A percentile compares a stretch with the other conserved stretches of the same genome.
These are phyloP conservation scores for Spea bombifrons DNA, from an alignment of 2,113 vertebrate species.

Conservation along the genomic window DNA sequence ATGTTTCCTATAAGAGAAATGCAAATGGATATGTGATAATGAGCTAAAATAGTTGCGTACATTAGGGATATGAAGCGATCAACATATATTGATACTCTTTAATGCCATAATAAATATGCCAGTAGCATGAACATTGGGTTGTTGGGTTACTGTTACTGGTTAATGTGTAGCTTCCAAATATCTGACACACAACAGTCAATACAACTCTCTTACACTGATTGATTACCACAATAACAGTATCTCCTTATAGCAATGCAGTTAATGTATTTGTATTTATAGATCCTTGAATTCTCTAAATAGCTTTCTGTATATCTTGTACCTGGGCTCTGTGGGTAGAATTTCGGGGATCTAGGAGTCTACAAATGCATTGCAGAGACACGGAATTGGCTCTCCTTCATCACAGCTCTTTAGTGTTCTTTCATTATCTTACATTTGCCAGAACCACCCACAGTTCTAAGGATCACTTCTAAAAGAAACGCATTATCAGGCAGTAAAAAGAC, in stretches of 20 bases:
- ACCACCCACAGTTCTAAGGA: constrained; percentile 1
- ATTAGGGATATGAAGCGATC: not conserved
- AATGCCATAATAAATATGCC: constrained; percentile 9
- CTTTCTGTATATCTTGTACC: constrained; percentile 16
- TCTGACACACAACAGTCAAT: not conserved
- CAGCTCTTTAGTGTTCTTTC: constrained; percentile 18
- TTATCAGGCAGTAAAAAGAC: not conserved
- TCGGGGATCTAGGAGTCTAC: not conserved
- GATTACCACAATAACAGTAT: constrained; percentile 11
- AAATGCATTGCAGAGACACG: constrained; percentile 14
- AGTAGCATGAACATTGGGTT: constrained; percentile 8
- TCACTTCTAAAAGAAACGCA: not conserved
- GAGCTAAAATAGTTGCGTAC: constrained; percentile 20
- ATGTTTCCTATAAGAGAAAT: constrained; percentile 68
- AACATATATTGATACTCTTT: constrained; percentile 4
- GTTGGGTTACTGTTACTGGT: constrained; percentile 8
- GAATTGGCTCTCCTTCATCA: constrained; percentile 12
- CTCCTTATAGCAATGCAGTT: constrained; percentile 27
- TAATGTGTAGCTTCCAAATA: constrained; percentile 2
- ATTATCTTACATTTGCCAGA: constrained; percentile 5
- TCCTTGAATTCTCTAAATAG: constrained; percentile 30
- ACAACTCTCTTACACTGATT: constrained; percentile 16
- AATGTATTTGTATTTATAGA: constrained; percentile 43
- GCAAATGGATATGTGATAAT: constrained; percentile 61
- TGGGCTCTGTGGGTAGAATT: constrained; percentile 3